These are phyloP conservation scores for Ctenicera cuprea DNA, from an alignment of 2,888 invertebrate genomes.

Conservation along the genomic window DNA sequence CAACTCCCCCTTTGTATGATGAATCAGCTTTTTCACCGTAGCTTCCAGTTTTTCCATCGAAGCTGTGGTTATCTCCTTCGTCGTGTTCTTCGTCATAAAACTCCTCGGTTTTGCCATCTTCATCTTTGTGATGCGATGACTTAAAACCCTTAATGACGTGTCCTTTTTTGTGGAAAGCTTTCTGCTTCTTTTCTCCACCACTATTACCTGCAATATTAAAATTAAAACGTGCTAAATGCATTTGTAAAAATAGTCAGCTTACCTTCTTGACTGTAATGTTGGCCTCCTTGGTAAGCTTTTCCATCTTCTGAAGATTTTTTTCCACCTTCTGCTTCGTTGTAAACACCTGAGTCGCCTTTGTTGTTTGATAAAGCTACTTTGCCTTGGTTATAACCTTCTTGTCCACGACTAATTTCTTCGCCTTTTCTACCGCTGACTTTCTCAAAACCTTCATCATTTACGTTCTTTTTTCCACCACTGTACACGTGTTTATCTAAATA, in stretches of 20 bases:
- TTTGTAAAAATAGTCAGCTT: slow-evolving; percentile 48
- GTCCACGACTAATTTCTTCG: slow-evolving; percentile 75
- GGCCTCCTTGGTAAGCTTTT: slow-evolving; percentile 77
- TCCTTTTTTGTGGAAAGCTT: slow-evolving; percentile 79
- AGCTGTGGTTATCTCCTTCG: slow-evolving; percentile 77
- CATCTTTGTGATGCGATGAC: slow-evolving; percentile 80
- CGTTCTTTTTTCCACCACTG: slow-evolving; percentile 76
- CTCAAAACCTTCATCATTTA: slow-evolving; percentile 75
- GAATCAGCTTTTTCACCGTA: slow-evolving; percentile 77
- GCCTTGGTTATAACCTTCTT: slow-evolving; percentile 76
- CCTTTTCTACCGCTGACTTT: slow-evolving; percentile 76
- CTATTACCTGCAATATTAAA: slow-evolving; percentile 70
- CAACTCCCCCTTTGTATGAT: slow-evolving; percentile 78
- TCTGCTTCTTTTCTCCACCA: slow-evolving; percentile 75
- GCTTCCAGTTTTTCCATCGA: slow-evolving; percentile 76
- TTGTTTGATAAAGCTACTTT: slow-evolving; percentile 71
- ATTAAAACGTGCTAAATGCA: background rate
- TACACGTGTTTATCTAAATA: slow-evolving; percentile 76
- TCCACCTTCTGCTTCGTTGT: slow-evolving; percentile 76
- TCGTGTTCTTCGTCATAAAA: slow-evolving; percentile 81
- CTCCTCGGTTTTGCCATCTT: slow-evolving; percentile 79
- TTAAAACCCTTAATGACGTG: slow-evolving; percentile 82
- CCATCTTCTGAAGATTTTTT: slow-evolving; percentile 78
- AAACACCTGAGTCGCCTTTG: slow-evolving; percentile 74
- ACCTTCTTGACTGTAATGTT: slow-evolving; percentile 78